These are phyloP conservation scores for Drosophila seclusa DNA, from an alignment of 2,888 invertebrate species.

Conservation along the genomic window DNA sequence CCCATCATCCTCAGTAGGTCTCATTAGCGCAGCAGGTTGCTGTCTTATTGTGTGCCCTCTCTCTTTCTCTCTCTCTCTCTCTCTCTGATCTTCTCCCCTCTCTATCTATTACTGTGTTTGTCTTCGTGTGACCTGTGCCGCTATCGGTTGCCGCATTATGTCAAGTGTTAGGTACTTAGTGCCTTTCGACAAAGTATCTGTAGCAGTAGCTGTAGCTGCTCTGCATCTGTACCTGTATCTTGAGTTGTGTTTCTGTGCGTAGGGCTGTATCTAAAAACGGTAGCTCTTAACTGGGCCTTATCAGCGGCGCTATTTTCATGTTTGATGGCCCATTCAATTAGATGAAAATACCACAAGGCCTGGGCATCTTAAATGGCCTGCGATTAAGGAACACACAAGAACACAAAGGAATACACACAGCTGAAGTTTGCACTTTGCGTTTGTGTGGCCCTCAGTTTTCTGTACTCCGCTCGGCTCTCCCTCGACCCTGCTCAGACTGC, in stretches of 20 bases:
- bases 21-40: slow-evolving; percentile 79
- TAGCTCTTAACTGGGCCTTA: slow-evolving; percentile 51
- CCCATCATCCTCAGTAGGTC: slow-evolving; percentile 62
- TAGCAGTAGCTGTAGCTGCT: slow-evolving; percentile 10
- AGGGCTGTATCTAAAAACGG: slow-evolving; percentile 31
- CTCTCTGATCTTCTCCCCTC: background rate
- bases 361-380: slow-evolving; percentile 53
- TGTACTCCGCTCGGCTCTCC: background rate
- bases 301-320: slow-evolving; percentile 63
- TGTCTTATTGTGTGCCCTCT: slow-evolving; percentile 23
- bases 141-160: slow-evolving; percentile 75
- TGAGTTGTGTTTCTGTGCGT: background rate
- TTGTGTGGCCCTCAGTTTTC: slow-evolving; percentile 38
- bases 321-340: slow-evolving; percentile 73
- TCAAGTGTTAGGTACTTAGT: slow-evolving; percentile 83
- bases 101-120: background rate
- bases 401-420: background rate
- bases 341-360: slow-evolving; percentile 55
- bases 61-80: slow-evolving; percentile 13
- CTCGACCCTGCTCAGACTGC: background rate
- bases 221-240: slow-evolving; percentile 14
- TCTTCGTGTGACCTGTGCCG: slow-evolving; percentile 64
- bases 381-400: slow-evolving; percentile 71
- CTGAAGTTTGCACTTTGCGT: background rate
- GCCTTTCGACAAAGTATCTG: slow-evolving; percentile 52